Base-by-base conservation (phyloP, 1,140 invertebrate genomes). In the Drosophila sp. region DNA sequence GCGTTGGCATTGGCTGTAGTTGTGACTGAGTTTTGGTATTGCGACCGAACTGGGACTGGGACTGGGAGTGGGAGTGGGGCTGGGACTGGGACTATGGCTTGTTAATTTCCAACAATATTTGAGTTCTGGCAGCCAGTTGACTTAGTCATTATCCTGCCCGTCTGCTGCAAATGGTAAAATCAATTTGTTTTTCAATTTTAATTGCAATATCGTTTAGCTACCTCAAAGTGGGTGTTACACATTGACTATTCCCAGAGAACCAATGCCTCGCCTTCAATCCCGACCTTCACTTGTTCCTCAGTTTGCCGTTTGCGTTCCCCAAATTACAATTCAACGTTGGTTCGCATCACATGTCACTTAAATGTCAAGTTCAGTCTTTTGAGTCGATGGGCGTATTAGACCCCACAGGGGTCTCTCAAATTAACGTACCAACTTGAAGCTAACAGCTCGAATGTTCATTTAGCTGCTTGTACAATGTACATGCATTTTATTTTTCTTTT, bases 331-430 rank as follows among this genome's bases (percentile, higher is more conserved):
- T 80, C 50, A 80, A 46, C 67, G 62, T 54, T 32, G 57, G 67
- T 63, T 62, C 59, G 54, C 36, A 43, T 71, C 50, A 76, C 58
- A 69, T 76, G 75, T 76, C 82, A 76, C 48, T 78, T 87, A 81
- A 86, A 87, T 86, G 81, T 81, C 78, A 81, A 86, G 54, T 87
- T 75, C 80, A 83, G 34, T 72, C 32, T n/a, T 11, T 36, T 25
- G 7, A 36, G 7, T 34, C 9, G 50, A 9, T 48, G 45, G 51
- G 46, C 40, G 69, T 34, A 38, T 43, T n/a, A n/a, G n/a, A n/a
- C 57, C 48, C 48, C 40, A 57, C 29, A 51, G 53, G 45, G 45
- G 46, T 32, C 6, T 8, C 21, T 4, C 29, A 53, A 50, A 67
- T 53, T 40, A 48, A 46, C 36, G 34, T 14, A 34, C 40, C 11